A percentile compares a stretch with the other conserved stretches of the same genome.
Conservation (phyloP, 2,888 invertebrate species). For the Erebia aethiops region DNA sequence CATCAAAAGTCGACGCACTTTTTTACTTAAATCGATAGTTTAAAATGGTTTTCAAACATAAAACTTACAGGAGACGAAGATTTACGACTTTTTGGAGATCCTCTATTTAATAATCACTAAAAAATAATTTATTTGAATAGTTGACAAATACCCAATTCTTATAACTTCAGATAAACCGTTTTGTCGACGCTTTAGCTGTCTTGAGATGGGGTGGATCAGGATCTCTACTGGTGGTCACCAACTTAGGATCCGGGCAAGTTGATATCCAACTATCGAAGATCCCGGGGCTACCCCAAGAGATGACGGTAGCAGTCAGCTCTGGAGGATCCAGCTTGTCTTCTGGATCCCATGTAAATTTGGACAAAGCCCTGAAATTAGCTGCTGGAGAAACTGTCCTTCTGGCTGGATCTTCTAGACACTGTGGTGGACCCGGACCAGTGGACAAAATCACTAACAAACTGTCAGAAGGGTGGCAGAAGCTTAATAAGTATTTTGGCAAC, state of each 20-base stretch:
- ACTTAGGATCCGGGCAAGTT: slow-evolving; percentile 69
- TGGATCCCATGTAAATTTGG: slow-evolving; percentile 59
- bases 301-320: slow-evolving; percentile 68
- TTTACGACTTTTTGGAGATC: too few relatives aligned
- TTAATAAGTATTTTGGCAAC: slow-evolving; percentile 74
- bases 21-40: too few relatives aligned
- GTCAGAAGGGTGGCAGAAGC: slow-evolving; percentile 76
- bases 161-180: slow-evolving; percentile 78
- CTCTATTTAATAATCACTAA: too few relatives aligned
- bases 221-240: slow-evolving; percentile 67
- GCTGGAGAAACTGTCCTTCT: slow-evolving; percentile 68
- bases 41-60: too few relatives aligned
- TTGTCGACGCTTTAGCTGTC: slow-evolving; percentile 71
- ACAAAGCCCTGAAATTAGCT: slow-evolving; percentile 58
- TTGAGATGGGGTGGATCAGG: slow-evolving; percentile 71
- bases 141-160: not conserved
- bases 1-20: too few relatives aligned
- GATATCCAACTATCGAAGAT: slow-evolving; percentile 76
- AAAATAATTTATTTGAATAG: too few relatives aligned
- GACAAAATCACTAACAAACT: slow-evolving; percentile 74
- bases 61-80: too few relatives aligned
- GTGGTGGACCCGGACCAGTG: slow-evolving; percentile 75
- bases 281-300: slow-evolving; percentile 63
- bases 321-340: slow-evolving; percentile 61
- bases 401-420: slow-evolving; percentile 69